A percentile compares a stretch with the other conserved stretches of the same genome.
These are phyloP conservation scores for Uromys caudimaculatus DNA, from an alignment of 2,797 vertebrate species.

Conservation along the genomic window DNA sequence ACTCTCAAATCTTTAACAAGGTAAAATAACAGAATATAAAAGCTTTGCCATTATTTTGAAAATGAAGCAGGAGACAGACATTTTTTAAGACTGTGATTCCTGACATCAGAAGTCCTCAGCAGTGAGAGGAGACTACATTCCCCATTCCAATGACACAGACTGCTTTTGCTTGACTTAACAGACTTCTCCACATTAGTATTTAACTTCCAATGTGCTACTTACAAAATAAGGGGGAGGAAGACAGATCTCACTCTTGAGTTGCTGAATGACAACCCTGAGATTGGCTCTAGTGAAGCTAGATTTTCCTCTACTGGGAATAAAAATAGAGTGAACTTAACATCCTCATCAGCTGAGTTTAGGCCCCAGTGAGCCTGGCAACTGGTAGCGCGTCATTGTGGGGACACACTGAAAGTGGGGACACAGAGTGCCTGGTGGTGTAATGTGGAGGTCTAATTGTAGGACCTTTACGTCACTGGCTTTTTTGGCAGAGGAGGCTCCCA, in stretches of 20 bases:
- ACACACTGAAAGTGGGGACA: slow-evolving; percentile 56
- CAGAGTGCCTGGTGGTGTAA: slow-evolving; percentile 29
- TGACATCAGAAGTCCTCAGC: neutral
- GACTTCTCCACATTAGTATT: neutral
- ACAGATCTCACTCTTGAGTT: slow-evolving; percentile 29
- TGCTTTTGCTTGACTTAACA: slow-evolving; percentile 17
- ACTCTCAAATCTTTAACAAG: slow-evolving; percentile 4
- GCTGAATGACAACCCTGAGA: slow-evolving; percentile 59
- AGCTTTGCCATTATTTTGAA: neutral
- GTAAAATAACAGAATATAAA: neutral
- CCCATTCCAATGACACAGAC: neutral
- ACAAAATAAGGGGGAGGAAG: neutral
- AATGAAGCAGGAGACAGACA: neutral
- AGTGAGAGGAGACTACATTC: neutral
- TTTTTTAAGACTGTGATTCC: neutral
- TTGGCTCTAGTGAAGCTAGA: slow-evolving; percentile 38
- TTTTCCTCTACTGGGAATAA: slow-evolving; percentile 67
- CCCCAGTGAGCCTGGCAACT: slow-evolving; percentile 67
- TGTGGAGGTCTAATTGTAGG: slow-evolving; percentile 74
- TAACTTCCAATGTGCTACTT: neutral
- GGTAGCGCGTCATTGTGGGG: slow-evolving; percentile 34
- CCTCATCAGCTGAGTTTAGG: slow-evolving; percentile 71
- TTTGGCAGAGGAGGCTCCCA: slow-evolving; percentile 58
- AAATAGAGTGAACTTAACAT: slow-evolving; percentile 67
- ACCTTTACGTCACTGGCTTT: slow-evolving; percentile 33